phyloP scores from a whole-genome alignment of 2,113 vertebrate species.

The Gobius niger region DNA sequence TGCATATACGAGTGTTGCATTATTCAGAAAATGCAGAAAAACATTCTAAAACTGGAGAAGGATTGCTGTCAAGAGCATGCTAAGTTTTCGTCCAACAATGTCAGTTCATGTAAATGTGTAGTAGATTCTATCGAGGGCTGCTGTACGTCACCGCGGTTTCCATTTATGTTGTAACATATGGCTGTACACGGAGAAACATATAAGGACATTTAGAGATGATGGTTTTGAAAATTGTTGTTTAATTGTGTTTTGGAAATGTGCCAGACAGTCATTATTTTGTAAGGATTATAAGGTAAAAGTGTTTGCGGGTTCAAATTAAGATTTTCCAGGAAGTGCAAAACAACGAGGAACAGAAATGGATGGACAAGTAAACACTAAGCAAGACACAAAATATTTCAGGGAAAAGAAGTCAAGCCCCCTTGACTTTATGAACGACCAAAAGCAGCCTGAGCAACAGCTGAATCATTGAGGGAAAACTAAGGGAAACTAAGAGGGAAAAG shows the following conservation, averaged over 20 bases:
- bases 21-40: constrained; percentile 59
- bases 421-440: too few relatives aligned
- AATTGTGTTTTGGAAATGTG: not conserved
- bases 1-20: constrained; percentile 26
- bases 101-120: constrained; percentile 26
- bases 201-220: not conserved
- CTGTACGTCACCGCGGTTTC: not conserved
- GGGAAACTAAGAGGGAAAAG: too few relatives aligned
- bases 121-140: constrained; percentile 6
- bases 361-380: too few relatives aligned
- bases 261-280: not conserved
- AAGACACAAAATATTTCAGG: too few relatives aligned
- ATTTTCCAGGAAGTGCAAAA: too few relatives aligned
- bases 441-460: too few relatives aligned
- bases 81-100: constrained; percentile 8
- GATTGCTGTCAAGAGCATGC: constrained; percentile 13
- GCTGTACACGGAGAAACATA: not conserved
- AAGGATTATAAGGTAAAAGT: not conserved
- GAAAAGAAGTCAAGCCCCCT: too few relatives aligned
- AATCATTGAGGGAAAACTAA: too few relatives aligned
- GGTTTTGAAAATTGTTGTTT: not conserved
- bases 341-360: too few relatives aligned
- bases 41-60: constrained; percentile 43
- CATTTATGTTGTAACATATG: not conserved
- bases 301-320: too few relatives aligned